Conservation (phyloP, 2,797 vertebrate genomes). For the Sorex maritimensis region DNA sequence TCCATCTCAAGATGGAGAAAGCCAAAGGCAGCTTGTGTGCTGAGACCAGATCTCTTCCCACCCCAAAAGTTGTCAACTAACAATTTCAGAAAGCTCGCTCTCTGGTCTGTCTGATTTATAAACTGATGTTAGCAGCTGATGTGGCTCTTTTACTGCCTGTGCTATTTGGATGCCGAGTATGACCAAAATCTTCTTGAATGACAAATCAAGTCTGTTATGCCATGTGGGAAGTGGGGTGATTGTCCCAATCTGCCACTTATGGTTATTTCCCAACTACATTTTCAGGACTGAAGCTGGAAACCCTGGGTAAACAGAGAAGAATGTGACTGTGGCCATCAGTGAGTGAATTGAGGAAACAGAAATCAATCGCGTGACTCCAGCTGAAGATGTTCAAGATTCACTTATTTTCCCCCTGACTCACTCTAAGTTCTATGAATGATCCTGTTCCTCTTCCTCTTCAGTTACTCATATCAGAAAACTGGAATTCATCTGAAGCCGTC, state of each 20-base stretch:
- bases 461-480: background rate
- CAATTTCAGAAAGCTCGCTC: background rate
- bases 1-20: background rate
- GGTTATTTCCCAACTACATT: background rate
- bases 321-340: background rate
- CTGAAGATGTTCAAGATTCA: background rate
- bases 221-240: background rate
- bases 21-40: background rate
- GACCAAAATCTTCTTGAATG: background rate
- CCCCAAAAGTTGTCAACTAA: accelerated
- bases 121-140: background rate
- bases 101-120: background rate
- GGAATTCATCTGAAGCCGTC: background rate
- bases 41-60: background rate
- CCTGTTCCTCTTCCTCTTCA: accelerated
- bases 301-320: background rate
- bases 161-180: background rate
- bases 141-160: background rate
- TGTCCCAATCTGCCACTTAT: background rate
- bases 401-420: background rate
- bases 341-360: background rate
- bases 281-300: background rate
- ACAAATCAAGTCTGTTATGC: background rate
- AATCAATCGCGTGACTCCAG: background rate
- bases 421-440: background rate